These are phyloP conservation scores for Cataglyphis rosenhaueri DNA, from an alignment of 2,888 invertebrate species.

Conservation along the genomic window DNA sequence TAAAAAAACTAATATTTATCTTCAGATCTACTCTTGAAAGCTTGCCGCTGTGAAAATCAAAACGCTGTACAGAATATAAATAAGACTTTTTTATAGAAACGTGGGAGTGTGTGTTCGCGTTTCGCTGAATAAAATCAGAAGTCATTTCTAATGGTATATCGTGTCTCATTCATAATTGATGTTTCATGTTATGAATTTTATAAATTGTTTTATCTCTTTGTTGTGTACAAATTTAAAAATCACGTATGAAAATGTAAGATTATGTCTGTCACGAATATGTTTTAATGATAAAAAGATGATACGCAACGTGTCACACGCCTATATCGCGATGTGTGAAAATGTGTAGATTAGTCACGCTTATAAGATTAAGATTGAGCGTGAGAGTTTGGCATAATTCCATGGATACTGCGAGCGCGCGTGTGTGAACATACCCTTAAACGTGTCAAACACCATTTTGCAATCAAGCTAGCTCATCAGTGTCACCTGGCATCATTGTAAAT, in stretches of 20 bases:
- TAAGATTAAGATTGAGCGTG: constrained; percentile 8
- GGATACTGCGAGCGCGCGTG: constrained; percentile 69
- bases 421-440: constrained; percentile 74
- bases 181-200: constrained; percentile 42
- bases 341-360: constrained; percentile 19
- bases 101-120: constrained; percentile 29
- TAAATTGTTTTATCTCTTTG: constrained; percentile 16
- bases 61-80: constrained; percentile 44
- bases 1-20: constrained; percentile 30
- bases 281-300: constrained; percentile 26
- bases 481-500: constrained; percentile 71
- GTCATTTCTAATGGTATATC: constrained; percentile 20
- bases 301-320: background rate
- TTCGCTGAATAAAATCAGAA: constrained; percentile 20
- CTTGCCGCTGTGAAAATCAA: constrained; percentile 60
- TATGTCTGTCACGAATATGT: constrained; percentile 8
- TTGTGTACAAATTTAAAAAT: constrained; percentile 39
- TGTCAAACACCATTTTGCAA: constrained; percentile 74
- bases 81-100: constrained; percentile 52
- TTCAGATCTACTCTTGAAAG: constrained; percentile 26
- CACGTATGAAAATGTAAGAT: background rate
- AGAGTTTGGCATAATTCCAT: constrained; percentile 18
- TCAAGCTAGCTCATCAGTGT: constrained; percentile 76
- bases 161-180: constrained; percentile 30
- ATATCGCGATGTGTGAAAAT: background rate